Conservation (phyloP, 2,888 invertebrate species). For the Amphiduros pacificus region DNA sequence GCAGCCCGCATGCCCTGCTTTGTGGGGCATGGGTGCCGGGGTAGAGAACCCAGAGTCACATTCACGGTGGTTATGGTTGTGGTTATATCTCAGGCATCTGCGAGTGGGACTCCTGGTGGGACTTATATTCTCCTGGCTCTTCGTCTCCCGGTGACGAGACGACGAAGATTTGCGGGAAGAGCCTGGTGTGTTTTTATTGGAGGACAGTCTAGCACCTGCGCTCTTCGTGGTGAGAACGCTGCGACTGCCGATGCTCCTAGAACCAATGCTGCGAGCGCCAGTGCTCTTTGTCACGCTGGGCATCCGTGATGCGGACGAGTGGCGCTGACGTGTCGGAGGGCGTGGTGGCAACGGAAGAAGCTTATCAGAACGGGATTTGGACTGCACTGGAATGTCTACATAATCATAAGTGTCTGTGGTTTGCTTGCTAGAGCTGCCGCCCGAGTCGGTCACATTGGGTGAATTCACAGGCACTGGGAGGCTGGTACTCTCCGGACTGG, state of each 20-base stretch:
- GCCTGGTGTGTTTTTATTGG: too few relatives aligned
- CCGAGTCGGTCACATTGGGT: constrained; percentile 30
- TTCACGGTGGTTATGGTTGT: constrained; percentile 8
- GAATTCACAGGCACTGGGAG: constrained; percentile 29
- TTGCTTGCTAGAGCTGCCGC: constrained; percentile 25
- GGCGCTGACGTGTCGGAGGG: constrained; percentile 4
- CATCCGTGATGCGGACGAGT: neutral
- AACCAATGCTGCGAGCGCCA: neutral
- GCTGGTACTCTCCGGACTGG: constrained; percentile 21
- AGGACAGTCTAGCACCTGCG: too few relatives aligned
- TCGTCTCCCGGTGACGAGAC: neutral
- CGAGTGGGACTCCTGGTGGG: constrained; percentile 2
- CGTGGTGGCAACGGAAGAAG: neutral
- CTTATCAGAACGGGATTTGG: neutral
- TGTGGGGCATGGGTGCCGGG: neutral
- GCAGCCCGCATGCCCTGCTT: neutral
- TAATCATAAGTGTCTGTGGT: constrained; percentile 31
- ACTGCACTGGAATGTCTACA: constrained; percentile 18
- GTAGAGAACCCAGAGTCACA: constrained; percentile 20
- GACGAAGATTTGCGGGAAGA: too few relatives aligned
- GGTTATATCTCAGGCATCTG: constrained; percentile 5
- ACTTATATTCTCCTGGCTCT: too few relatives aligned
- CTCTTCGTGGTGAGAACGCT: neutral
- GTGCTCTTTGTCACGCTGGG: neutral
- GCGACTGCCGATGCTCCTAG: neutral